Base-by-base conservation (phyloP, 2,888 invertebrate species). In the Tetragonula carbonaria region DNA sequence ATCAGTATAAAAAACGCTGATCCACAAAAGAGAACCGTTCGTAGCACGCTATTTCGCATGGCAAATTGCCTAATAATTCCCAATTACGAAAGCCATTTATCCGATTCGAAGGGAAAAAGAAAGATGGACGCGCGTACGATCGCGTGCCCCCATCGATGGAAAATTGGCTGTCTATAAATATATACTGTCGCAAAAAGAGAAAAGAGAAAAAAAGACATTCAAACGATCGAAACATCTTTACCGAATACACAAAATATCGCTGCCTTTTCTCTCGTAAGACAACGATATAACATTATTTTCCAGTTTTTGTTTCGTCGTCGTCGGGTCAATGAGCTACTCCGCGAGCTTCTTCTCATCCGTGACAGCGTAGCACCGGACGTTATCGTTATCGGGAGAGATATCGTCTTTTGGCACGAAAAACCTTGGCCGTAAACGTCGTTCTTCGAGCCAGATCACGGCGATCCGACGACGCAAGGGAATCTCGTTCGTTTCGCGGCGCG, bases 371-470 rank as follows among this genome's bases (percentile, higher is more conserved):
- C 88, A 86, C 83, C 78, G 88, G 73, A 82, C 80, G 72, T 68
- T 59, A 77, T 77, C 55, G 74, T 59, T 80, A 66, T 38, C 65
- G 83, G 84, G 88, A 83, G 86, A 83, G 86, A 83, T 78, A 89
- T 87, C 88, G 88, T 87, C 65, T 74, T 87, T 90, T 88, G 90
- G 90, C 90, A 90, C 90, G 81, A 88, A 86, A 76, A 87, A 81
- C 65, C 73, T 84, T 90, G 88, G 81, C 85, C 82, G 80, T 88
- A 87, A 90, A 90, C 85, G 81, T 90, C 81, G 74, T 84, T 88
- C 75, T 73, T 80, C 73, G 73, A 74, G 74, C 78, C 90, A 88
- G 87, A 87, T 88, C 85, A 74, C 87, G 88, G 66, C 89, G 84
- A 88, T 84, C 84, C 84, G 81, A 81, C 72, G 80, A 81, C 68